Percentiles rank a stretch among this genome's conserved stretches.
Conservation (phyloP, 2,888 invertebrate species). For the Quadroppia sp. region DNA sequence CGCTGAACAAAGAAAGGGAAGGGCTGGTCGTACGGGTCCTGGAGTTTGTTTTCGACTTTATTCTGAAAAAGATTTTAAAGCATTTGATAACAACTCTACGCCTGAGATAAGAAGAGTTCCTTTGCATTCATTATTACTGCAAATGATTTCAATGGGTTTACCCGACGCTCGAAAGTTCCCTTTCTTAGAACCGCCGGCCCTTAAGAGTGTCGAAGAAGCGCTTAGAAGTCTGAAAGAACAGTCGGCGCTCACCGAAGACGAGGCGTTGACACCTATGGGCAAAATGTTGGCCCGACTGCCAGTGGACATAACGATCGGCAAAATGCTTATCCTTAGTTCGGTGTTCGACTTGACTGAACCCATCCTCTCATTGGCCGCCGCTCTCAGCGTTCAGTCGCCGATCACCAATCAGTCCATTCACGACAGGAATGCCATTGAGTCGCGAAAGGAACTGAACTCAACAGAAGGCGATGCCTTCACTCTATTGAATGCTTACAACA, state of each 20-base stretch:
- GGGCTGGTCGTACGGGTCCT: constrained; percentile 74
- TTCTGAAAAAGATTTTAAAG: constrained; percentile 72
- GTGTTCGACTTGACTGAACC: constrained; percentile 77
- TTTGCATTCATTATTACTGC: constrained; percentile 79
- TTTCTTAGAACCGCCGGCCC: constrained; percentile 86
- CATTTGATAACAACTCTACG: constrained; percentile 76
- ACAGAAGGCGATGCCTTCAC: constrained; percentile 95
- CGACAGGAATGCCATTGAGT: constrained; percentile 74
- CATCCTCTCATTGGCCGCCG: constrained; percentile 81
- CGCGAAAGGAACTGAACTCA: constrained; percentile 75
- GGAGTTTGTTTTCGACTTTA: constrained; percentile 89
- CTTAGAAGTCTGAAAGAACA: constrained; percentile 80
- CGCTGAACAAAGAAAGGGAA: constrained; percentile 92
- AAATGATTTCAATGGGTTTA: constrained; percentile 91
- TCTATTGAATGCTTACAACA: constrained; percentile 75
- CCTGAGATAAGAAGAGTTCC: constrained; percentile 93
- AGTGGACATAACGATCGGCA: constrained; percentile 89
- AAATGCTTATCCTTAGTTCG: constrained; percentile 88
- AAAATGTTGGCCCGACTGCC: constrained; percentile 81
- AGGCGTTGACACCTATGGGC: constrained; percentile 79
- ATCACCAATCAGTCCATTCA: constrained; percentile 82
- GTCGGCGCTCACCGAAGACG: constrained; percentile 73
- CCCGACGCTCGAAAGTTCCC: constrained; percentile 87
- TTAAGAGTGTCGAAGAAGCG: constrained; percentile 77
- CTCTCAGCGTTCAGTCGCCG: constrained; percentile 86